Conservation (phyloP, 64 coral and sea anemone species). For the Anthopleura sola region DNA sequence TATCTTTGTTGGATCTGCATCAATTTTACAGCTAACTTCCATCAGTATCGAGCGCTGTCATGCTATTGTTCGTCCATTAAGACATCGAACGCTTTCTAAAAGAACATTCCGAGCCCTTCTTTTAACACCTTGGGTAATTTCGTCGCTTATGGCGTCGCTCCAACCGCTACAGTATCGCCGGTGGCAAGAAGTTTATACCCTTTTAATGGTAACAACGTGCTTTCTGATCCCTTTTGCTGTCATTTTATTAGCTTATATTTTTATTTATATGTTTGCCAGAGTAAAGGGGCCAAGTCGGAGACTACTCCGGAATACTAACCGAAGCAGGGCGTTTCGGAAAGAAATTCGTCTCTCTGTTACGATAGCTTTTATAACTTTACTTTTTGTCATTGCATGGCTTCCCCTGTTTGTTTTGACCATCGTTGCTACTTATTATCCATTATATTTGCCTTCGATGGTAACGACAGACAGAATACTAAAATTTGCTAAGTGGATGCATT, state of each 20-base stretch:
- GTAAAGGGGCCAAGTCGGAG: background rate
- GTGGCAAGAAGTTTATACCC: conserved; percentile 41
- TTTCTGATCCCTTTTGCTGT: conserved; percentile 54
- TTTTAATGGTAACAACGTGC: conserved; percentile 25
- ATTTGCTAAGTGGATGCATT: conserved; percentile 78
- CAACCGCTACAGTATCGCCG: conserved; percentile 51
- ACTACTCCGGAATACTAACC: background rate
- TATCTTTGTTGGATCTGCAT: conserved; percentile 54
- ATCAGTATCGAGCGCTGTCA: conserved; percentile 59
- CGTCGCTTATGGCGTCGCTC: conserved; percentile 28
- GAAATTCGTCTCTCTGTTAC: conserved; percentile 53
- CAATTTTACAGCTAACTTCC: conserved; percentile 45
- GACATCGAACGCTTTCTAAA: conserved; percentile 29
- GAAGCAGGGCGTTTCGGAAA: background rate
- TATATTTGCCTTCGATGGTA: background rate
- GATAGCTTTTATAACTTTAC: conserved; percentile 38
- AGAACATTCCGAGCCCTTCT: conserved; percentile 22
- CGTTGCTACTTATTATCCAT: conserved; percentile 50
- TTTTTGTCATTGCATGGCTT: conserved; percentile 68
- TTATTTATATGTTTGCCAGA: conserved; percentile 20
- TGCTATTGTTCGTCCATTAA: conserved; percentile 46
- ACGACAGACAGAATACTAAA: conserved; percentile 12
- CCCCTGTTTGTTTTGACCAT: conserved; percentile 47
- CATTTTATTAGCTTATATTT: conserved; percentile 44
- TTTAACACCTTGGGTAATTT: conserved; percentile 21